These are phyloP conservation scores for Hetaerina americana DNA, from an alignment of 1,140 invertebrate species.

Conservation along the genomic window DNA sequence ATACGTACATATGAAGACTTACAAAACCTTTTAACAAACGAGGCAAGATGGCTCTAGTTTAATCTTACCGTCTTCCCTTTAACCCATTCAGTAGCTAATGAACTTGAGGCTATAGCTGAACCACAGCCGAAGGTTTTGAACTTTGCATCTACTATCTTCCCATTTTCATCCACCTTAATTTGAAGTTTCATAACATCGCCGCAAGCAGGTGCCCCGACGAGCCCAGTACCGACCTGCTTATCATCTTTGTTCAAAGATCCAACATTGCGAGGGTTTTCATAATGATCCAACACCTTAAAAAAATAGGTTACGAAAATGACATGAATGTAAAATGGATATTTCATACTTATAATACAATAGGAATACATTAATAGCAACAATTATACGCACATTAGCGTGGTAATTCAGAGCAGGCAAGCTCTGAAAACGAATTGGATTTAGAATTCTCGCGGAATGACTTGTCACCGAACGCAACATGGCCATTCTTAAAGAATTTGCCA, in stretches of 20 bases:
- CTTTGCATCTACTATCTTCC: slow-evolving; percentile 97
- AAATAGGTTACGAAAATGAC: neutral
- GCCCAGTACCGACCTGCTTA: slow-evolving; percentile 84
- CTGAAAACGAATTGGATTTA: neutral
- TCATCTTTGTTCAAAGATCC: slow-evolving; percentile 95
- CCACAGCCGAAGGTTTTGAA: slow-evolving; percentile 99
- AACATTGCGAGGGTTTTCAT: slow-evolving; percentile 98
- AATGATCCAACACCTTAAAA: slow-evolving; percentile 91
- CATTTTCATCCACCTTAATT: slow-evolving; percentile 89
- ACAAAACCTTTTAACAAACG: neutral
- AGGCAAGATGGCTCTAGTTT: no score
- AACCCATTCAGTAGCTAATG: slow-evolving; percentile 98
- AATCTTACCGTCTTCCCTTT: slow-evolving; percentile 84
- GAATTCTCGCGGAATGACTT: neutral
- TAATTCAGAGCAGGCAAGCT: neutral
- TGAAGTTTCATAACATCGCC: slow-evolving; percentile 99
- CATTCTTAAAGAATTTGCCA: no score
- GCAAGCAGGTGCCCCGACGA: slow-evolving; percentile 97
- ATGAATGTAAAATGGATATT: neutral
- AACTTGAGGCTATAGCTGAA: slow-evolving; percentile 97
- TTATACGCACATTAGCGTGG: neutral
- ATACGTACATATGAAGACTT: slow-evolving; percentile 8
- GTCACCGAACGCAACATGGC: neutral
- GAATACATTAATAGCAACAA: neutral
- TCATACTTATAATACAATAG: neutral